Evolutionary conservation across 2,888 invertebrate species (phyloP).

Genomic region (Pinctada fucata): DNA sequence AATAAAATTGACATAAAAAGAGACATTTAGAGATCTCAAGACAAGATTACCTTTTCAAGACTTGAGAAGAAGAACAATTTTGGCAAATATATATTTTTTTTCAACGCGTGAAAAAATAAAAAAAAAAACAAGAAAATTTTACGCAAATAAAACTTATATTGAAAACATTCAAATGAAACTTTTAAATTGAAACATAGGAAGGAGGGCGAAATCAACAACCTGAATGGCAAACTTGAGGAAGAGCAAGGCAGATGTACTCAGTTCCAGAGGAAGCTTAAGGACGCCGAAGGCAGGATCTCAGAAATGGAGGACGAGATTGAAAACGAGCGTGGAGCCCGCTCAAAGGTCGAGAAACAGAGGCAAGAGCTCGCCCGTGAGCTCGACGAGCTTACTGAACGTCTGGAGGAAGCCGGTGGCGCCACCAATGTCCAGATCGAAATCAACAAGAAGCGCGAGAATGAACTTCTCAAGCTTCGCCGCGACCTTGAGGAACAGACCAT

Average conservation of each 20-base stretch:
- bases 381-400: constrained; percentile 83
- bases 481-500: constrained; percentile 99
- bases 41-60: no score
- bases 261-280: constrained; percentile 99
- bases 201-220: constrained; percentile 97
- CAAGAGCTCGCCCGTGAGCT: constrained; percentile 97
- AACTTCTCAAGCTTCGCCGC: constrained; percentile 96
- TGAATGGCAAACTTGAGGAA: constrained; percentile 96
- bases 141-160: no score
- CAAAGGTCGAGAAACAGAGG: constrained; percentile 99
- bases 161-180: no score
- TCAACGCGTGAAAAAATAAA: no score
- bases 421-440: constrained; percentile 97
- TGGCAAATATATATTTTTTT: no score
- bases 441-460: constrained; percentile 99
- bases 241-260: constrained; percentile 98
- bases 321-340: constrained; percentile 97
- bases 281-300: constrained; percentile 89
- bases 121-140: no score
- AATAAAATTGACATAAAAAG: no score
- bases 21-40: no score
- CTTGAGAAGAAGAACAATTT: no score
- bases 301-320: constrained; percentile 99
- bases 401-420: constrained; percentile 98
- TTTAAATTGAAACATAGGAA: constrained; percentile 83